Base-by-base conservation (phyloP, 1,140 invertebrate genomes). In the Anoplolepis gracilipes region DNA sequence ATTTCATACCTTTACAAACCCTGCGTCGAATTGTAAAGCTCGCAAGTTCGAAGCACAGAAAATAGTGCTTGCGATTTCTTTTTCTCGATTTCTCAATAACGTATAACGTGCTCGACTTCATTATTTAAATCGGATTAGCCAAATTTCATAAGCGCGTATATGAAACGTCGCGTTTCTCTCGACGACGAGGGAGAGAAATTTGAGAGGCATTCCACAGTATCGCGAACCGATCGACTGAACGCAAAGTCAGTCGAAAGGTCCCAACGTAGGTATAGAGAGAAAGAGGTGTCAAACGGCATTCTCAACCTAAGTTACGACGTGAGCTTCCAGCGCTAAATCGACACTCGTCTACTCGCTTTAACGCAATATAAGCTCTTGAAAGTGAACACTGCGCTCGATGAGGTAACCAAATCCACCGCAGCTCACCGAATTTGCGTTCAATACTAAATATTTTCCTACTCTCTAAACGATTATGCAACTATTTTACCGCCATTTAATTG, bases 91-190 rank as follows among this genome's bases (percentile, higher is more conserved):
- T n/a, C n/a, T n/a, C 64, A 25, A 69, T 30, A 69, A 69, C 53
- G 65, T 46, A 13, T 13, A 42, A 30, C 65, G 28, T 16, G 28
- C 36, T 59, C 65, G 25, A 30, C 53, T 73, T 59, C 36, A 72
- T 72, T 57, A 59, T 72, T 42, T 39, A 59, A 82, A 82, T 59
- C 28, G 65, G 81, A 85, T 86, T 86, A 87, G 77, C 84, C 73
- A 77, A 85, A 85, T 86, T 72, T 78, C 53, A 65, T 30, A 69
- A 53, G 65, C 16, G 73, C 8, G 62, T 53, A 46, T 13, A 42
- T 30, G 36, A 22, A 19, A 85, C 46, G 46, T 33, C 28, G 22
- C 3, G 1, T 64, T 62, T 46, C 57, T 30, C 57, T 30, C n/a
- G 28, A 42, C 13, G 19, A 30, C 28, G 59, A 65, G 6, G n/a